Evolutionary conservation across 2,797 vertebrate genomes (phyloP).

Genomic region (Sciurus carolinensis): DNA sequence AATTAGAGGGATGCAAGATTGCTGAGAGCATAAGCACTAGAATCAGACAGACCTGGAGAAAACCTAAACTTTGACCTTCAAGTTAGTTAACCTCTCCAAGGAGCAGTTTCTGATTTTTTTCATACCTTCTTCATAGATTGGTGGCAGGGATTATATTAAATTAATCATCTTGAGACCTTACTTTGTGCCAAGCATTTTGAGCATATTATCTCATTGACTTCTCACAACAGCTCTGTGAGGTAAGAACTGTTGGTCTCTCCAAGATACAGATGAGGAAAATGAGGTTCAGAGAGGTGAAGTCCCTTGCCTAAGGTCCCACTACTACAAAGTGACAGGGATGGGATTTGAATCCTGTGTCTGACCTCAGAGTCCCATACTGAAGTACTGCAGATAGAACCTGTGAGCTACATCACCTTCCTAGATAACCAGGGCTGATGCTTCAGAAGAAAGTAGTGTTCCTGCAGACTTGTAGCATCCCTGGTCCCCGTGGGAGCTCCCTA

Average conservation of each 20-base stretch:
- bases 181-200: not conserved
- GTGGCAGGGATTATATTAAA: too few relatives aligned
- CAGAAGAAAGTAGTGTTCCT: not conserved
- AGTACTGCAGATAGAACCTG: not conserved
- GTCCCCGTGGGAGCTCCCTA: not conserved
- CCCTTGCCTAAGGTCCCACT: conserved; percentile 21
- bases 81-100: conserved; percentile 8
- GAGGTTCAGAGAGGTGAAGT: not conserved
- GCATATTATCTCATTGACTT: not conserved
- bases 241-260: not conserved
- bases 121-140: too few relatives aligned
- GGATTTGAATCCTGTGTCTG: not conserved
- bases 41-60: not conserved
- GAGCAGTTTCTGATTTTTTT: not conserved
- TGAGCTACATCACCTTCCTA: not conserved
- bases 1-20: not conserved
- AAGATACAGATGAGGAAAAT: conserved; percentile 28
- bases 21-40: not conserved
- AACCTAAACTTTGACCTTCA: not conserved
- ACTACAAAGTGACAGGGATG: not conserved
- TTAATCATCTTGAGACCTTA: not conserved
- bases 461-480: not conserved
- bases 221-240: not conserved
- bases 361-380: not conserved
- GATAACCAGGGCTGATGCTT: not conserved